Base-by-base conservation (phyloP, 2,797 vertebrate species). In the Acrossocheilus wenchowensis region DNA sequence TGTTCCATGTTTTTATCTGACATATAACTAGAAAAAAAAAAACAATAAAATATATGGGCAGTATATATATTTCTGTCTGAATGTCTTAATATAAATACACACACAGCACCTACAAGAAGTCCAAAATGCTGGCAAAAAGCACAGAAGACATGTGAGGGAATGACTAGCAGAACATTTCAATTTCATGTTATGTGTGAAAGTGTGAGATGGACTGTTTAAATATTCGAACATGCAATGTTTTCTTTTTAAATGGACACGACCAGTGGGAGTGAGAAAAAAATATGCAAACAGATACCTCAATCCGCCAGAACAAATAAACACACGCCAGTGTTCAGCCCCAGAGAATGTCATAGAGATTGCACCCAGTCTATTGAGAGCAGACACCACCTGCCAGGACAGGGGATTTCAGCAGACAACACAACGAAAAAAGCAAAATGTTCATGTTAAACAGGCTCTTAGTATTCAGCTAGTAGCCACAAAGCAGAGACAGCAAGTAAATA, bases 321-420 rank as follows among this genome's bases (percentile, higher is more conserved):
- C 23, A 83, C 17, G 2, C 52, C 66, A 50, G 68, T 48, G 82
- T 79, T 87, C 73, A 74, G 89, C 90, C 90, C 72, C 87, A 73
- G 91, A 90, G 89, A 88, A 90, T 85, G 89, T 86, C 89, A 86
- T 52, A 78, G 83, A 89, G 72, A 86, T 85, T 87, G 72, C 83
- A 88, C 81, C 82, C 81, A 69, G 60, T 83, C 78, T 83, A 81
- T 88, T 82, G 75, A 86, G 82, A 68, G 83, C 87, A 87, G 89
- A 88, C 85, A 83, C 74, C 89, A 90, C 90, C 90, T 91, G 90
- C 86, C 90, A 90, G 82, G 81, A 87, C 84, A 52, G 30, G 69
- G 85, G 77, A 88, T 89, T 89, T 89, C 87, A 87, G 82, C 81
- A 43, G 54, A 84, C 83, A 88, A 85, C 87, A 41, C 60, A 81